Evolutionary conservation across 2,113 vertebrate species (phyloP), one percentile per base, ranked within the genome.

Genomic region (Sander lucioperca): DNA sequence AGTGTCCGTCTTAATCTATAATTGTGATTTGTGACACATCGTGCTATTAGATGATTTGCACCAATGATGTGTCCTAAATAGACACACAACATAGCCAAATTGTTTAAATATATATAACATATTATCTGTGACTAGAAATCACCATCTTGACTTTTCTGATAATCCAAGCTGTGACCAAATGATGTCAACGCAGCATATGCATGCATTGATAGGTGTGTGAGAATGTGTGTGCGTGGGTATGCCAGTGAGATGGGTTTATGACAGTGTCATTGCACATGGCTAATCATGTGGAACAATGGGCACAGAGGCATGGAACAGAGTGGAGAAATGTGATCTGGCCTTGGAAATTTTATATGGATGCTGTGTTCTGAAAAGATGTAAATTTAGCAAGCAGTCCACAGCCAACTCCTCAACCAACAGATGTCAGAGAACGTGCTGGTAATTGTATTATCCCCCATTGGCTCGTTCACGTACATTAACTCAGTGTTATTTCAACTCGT

Each of bases 261-360:
- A 77, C 72, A 75, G 36, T 80, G 79, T 83, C 64, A 74, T 87
- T 86, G 85, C 88, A 91, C 86, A 88, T 87, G 88, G 77, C 33
- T 79, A 85, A 88, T 89, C 89, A 88, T 84, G 91, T 72, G 86
- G 85, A 89, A 92, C 91, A 89, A 84, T 88, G 83, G 66, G 80
- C 72, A 82, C 58, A 70, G 77, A 79, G 69, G 75, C 87, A 69
- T 77, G 70, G 69, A 71, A 33, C 65, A 74, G 63, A 66, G 74
- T 7, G 56, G 64, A 83, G 80, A 54, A 88, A 87, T 87, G 83
- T 81, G 85, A 90, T 85, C 61, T 74, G 67, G 75, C 79, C 80
- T 86, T 74, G 39, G 76, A 87, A 76, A 86, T 87, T 88, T 84
- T 73, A 85, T 82, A 86, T 75, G 72, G 61, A 83, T 80, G 67